Base-by-base conservation (phyloP, 2,888 invertebrate genomes). In the Dascillus cervinus region DNA sequence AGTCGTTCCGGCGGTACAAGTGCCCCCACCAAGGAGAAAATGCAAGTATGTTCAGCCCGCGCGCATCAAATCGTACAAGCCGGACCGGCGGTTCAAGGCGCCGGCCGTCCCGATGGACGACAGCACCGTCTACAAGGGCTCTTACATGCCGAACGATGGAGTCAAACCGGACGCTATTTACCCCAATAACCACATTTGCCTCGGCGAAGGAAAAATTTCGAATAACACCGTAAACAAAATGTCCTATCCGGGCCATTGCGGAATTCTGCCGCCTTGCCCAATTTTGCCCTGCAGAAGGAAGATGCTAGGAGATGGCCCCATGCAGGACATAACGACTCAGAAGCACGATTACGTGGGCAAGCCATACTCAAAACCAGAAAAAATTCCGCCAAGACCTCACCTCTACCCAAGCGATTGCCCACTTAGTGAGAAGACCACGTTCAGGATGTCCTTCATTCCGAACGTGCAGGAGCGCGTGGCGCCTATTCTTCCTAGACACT, bases 261-360 rank as follows among this genome's bases (percentile, higher is more conserved):
- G 66, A 11, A 63, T 68, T 9, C 73, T 79, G 41, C 65, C 72
- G 1, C 79, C 79, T 1, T 73, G 73, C 35, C 60, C 76, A 2
- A 73, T 79, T 42, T 65, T 72, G 1, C 79, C 79, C 1, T 73
- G 73, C 35, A 69, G 72, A 58, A 75, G 75, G 57, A 76, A 75
- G 55, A 67, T 77, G 50, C 66, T 72, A 50, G 76, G 78, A 0
- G 72, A 73, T 42, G 72, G 72, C 11, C 80, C 82, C n/a, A 77
- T 83, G 70, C 78, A 81, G 61, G 75, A 75, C 41, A 62, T 77
- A 37, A 84, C 84, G 2, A 83, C 82, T 1, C 76, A 80, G 44
- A 79, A 80, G 21, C 80, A 80, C 55, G 82, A 83, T 65, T 84
- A 69, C 52, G 77, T 78, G 14, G 72, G 76, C 1, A 80, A 79